A percentile compares a stretch with the other conserved stretches of the same genome.
These are phyloP conservation scores for Montipora cactus DNA, from an alignment of 64 coral and sea anemone genomes.

Conservation along the genomic window DNA sequence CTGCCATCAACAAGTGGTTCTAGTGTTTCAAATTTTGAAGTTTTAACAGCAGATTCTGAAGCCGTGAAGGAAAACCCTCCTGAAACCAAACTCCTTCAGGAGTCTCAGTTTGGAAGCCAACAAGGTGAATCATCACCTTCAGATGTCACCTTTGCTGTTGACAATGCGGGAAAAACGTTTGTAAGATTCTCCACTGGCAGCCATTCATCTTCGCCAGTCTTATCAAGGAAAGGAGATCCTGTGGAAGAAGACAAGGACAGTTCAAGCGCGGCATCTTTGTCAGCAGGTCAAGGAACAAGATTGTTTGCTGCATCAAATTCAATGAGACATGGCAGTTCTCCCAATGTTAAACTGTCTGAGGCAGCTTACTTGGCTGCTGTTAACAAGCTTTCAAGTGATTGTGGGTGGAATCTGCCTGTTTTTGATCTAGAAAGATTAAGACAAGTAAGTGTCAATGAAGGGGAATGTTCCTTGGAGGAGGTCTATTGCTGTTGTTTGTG, in stretches of 20 bases:
- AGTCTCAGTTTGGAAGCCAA: not conserved
- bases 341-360: constrained; percentile 22
- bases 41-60: not conserved
- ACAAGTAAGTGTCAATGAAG: constrained; percentile 5
- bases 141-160: constrained; percentile 17
- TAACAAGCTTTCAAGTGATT: constrained; percentile 50
- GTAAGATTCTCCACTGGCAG: constrained; percentile 22
- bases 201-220: not conserved
- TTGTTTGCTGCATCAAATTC: not conserved
- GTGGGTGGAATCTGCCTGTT: constrained; percentile 61
- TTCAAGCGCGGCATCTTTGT: not conserved
- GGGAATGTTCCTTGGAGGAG: too few species aligned
- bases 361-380: not conserved
- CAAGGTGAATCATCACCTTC: not conserved
- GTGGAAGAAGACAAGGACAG: not conserved
- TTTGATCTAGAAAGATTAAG: constrained; percentile 26
- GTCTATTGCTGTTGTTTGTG: too few species aligned
- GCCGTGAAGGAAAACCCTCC: not conserved
- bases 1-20: not conserved
- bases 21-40: not conserved
- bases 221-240: not conserved
- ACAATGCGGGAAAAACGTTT: constrained; percentile 21
- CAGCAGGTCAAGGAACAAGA: not conserved
- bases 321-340: not conserved
- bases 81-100: not conserved